Conservation (phyloP, 2,113 vertebrate genomes). For the Anguilla rostrata region DNA sequence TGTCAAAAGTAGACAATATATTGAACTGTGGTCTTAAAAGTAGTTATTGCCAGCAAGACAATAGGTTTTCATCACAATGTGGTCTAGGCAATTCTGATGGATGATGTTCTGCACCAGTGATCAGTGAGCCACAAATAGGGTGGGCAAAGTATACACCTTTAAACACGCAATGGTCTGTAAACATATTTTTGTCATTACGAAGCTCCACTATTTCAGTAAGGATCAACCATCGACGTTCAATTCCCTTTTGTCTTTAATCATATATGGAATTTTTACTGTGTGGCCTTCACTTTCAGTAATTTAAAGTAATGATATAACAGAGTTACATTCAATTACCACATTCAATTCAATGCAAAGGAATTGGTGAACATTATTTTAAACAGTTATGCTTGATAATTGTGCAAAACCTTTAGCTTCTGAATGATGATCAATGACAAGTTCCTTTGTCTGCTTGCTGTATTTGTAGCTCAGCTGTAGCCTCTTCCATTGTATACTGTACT, state of each 20-base stretch:
- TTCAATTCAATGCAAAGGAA: too few species aligned
- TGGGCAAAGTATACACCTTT: background rate
- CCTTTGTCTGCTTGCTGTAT: too few species aligned
- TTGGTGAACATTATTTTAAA: background rate
- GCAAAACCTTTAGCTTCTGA: background rate
- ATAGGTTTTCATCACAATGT: too few species aligned
- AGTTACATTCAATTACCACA: background rate
- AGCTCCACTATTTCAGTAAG: background rate
- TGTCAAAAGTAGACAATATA: too few species aligned
- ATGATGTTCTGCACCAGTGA: background rate
- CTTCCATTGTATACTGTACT: background rate
- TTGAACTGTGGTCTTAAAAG: background rate
- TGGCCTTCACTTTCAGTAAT: background rate
- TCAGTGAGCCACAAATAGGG: background rate
- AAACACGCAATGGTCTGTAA: background rate
- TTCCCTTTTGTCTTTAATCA: background rate
- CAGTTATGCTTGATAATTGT: background rate
- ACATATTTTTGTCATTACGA: background rate
- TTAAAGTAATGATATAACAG: background rate
- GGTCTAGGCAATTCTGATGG: background rate
- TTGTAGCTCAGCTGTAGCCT: too few species aligned
- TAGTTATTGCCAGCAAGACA: too few species aligned
- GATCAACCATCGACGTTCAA: background rate
- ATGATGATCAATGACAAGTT: too few species aligned
- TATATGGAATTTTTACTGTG: background rate